These are phyloP conservation scores for Taenaris catops DNA, from an alignment of 2,888 invertebrate genomes.

Conservation along the genomic window DNA sequence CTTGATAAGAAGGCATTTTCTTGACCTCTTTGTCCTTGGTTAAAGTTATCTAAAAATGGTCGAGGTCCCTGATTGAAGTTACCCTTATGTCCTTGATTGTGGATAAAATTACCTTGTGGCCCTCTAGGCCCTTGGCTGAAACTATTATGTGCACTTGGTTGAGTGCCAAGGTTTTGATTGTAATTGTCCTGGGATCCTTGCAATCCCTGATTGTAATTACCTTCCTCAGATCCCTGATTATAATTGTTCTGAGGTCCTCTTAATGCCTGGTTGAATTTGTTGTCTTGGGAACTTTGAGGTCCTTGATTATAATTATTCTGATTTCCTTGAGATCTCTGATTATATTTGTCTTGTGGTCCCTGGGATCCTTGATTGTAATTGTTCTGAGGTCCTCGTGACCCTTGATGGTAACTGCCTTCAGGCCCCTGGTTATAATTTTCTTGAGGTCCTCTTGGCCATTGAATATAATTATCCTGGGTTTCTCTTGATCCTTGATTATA, in stretches of 20 bases:
- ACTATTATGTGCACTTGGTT: background rate
- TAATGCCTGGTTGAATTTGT: slow-evolving; percentile 9
- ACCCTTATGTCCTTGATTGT: slow-evolving; percentile 1
- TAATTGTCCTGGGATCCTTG: slow-evolving; percentile 7
- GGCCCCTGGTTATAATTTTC: slow-evolving; percentile 10
- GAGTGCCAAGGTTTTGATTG: slow-evolving; percentile 10
- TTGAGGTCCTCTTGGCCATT: slow-evolving; percentile 1
- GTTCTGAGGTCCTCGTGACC: slow-evolving; percentile 1
- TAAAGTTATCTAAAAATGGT: slow-evolving; percentile 14
- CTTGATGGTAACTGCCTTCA: background rate
- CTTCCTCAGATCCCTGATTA: background rate
- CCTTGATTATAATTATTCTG: slow-evolving; percentile 5
- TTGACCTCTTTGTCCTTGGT: slow-evolving; percentile 14
- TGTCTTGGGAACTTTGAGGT: slow-evolving; percentile 2
- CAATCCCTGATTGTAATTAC: slow-evolving; percentile 3
- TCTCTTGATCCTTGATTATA: slow-evolving; percentile 12
- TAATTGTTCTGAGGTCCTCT: slow-evolving; percentile 2
- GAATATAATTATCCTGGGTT: slow-evolving; percentile 3
- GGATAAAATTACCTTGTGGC: slow-evolving; percentile 5
- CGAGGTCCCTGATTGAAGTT: slow-evolving; percentile 18
- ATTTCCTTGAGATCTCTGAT: slow-evolving; percentile 1
- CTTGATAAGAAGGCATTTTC: too few species aligned
- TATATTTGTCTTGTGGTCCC: slow-evolving; percentile 11
- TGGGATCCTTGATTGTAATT: slow-evolving; percentile 7
- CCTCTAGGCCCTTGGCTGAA: slow-evolving; percentile 1